Base-by-base conservation (phyloP, 2,797 vertebrate species). In the Synanceia verrucosa region DNA sequence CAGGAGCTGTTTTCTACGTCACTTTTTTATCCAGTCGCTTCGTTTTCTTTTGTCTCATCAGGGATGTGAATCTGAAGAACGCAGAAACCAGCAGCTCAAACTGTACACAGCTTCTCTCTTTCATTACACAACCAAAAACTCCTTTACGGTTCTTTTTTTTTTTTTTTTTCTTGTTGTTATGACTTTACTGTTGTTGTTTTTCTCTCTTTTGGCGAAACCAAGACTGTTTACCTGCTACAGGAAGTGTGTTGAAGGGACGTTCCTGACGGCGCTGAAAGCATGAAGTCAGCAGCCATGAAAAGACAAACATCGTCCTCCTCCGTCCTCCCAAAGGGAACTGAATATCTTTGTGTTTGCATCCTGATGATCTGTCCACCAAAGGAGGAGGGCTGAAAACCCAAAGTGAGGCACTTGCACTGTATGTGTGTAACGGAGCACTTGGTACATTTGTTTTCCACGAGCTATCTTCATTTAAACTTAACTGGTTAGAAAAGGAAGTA, bases 41-140 rank as follows among this genome's bases (percentile, higher is more conserved):
- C 24, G 14, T 85, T 90, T 92, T 73, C 65, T 87, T n/a, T 88
- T 78, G 60, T 92, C 84, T 89, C 75, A 85, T 93, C 90, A 93
- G 92, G 92, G 89, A 92, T 80, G 88, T 70, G 88, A 80, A 88
- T 90, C 78, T 78, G 55, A 76, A 78, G 81, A 90, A 84, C 87
- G 83, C 86, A 86, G 90, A 88, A 92, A 93, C 89, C 92, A 94
- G 93, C 92, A 93, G 87, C 84, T 91, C 71, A 60, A 82, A 79
- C 60, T 71, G 66, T 76, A 70, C 43, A 87, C 88, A 86, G 69
- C 76, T 78, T 84, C 73, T 79, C 76, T 83, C 59, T 70, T 70
- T 87, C 58, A 78, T 69, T 29, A 84, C 76, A 83, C 65, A 91
- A 94, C 92, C 92, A 93, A 94, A 94, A 93, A 83, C 82, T 73